Percentiles rank a stretch among this genome's conserved stretches.
phyloP scores from a whole-genome alignment of 2,888 invertebrate species.

The Tupiocoris notatus region DNA sequence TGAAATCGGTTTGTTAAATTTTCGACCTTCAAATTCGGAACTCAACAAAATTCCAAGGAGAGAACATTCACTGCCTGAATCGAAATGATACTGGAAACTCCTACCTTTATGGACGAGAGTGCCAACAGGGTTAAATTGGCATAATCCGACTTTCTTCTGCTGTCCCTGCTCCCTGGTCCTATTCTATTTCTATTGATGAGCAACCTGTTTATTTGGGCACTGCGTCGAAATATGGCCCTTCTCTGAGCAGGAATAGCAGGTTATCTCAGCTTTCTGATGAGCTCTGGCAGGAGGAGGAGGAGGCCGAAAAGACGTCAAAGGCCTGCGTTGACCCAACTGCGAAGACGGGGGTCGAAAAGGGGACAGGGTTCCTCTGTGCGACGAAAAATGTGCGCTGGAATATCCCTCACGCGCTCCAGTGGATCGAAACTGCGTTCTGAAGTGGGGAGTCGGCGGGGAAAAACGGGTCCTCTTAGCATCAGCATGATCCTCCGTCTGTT shows the following conservation, averaged over 20 bases:
- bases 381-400: neutral
- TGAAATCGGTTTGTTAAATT: neutral
- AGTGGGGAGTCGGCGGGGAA: neutral
- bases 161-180: no score
- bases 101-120: conserved; percentile 21
- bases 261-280: neutral
- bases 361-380: neutral
- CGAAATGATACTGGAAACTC: neutral
- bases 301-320: neutral
- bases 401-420: neutral
- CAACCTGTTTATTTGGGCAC: conserved; percentile 10
- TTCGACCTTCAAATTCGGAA: neutral
- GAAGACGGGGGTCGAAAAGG: neutral
- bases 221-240: neutral
- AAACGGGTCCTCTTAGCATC: neutral
- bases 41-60: neutral
- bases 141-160: neutral
- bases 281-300: neutral
- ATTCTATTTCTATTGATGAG: no score
- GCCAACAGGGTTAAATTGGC: conserved; percentile 2
- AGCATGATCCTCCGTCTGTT: neutral
- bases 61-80: conserved; percentile 10
- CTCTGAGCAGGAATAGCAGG: neutral
- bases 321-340: neutral
- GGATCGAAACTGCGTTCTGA: neutral